Base-by-base conservation (phyloP, 2,113 vertebrate genomes). In the Calidris pygmaea region DNA sequence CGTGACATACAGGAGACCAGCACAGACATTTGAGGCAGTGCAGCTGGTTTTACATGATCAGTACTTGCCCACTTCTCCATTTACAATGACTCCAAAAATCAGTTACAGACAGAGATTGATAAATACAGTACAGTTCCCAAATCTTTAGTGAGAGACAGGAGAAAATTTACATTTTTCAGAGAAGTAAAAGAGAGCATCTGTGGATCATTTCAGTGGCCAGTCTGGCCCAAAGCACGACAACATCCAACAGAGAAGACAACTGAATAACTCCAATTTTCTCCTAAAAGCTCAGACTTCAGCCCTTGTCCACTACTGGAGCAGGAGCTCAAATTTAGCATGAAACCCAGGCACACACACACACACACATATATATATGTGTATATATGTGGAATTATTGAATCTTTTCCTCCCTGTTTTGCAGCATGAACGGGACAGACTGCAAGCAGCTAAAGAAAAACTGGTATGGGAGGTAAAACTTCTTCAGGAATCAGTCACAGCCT, bases 391-490 rank as follows among this genome's bases (percentile, higher is more conserved):
- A 39, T 47, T 39, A 62, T 1, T 52, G 23, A 86, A 9, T 32
- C 14, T 81, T 72, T 90, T 85, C 88, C 52, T 67, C 13, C 56
- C 41, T 92, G 3, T 96, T 87, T 97, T 97, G 39, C 96, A 98
- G 98, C 87, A 70, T 43, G 97, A 98, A 59, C 47, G 1, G 39
- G 95, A 97, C 37, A 80, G 87, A 21, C 92, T 98, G 47, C 96
- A 92, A 70, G 77, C 89, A 74, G 87, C 87, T 50, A 95, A 96
- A 80, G 96, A 97, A 77, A 90, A 96, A 66, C 87, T 98, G 30
- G 52, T 29, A 4, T 37, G 81, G 34, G 97, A 98, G 79, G 78
- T 97, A 30, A 95, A 97, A 60, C 79, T 93, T 30, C 95, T 98
- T 72, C 97, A 95, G 55, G 86, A 95, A 45, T 96, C 97, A 32